Percentiles rank a stretch among this genome's conserved stretches.
These are phyloP conservation scores for Caenorhabditis angaria DNA, from an alignment of 2,888 invertebrate genomes.

Conservation along the genomic window DNA sequence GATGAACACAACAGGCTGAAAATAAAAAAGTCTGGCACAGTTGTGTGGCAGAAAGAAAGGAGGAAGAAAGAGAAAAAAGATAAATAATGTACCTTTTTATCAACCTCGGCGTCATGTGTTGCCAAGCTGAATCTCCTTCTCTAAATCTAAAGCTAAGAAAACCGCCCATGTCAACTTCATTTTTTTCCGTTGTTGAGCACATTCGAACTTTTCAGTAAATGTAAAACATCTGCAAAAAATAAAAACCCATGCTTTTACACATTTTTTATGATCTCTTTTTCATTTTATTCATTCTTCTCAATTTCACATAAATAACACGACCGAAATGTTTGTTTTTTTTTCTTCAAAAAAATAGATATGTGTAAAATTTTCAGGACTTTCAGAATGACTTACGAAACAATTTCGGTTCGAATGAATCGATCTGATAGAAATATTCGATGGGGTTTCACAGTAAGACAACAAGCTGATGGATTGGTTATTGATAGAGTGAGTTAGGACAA, in stretches of 20 bases:
- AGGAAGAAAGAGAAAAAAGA: not conserved
- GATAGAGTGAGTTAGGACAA: slow-evolving; percentile 35
- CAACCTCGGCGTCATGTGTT: slow-evolving; percentile 4
- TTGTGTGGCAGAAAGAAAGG: not conserved
- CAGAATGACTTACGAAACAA: slow-evolving; percentile 64
- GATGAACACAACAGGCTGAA: not conserved
- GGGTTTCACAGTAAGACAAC: slow-evolving; percentile 59
- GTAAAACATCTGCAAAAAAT: not conserved
- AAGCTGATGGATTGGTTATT: slow-evolving; percentile 49
- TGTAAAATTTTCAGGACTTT: slow-evolving; percentile 20
- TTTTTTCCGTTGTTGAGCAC: too few relatives aligned
- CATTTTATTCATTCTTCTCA: slow-evolving; percentile 12
- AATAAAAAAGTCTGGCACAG: not conserved
- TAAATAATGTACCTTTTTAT: not conserved
- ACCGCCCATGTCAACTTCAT: not conserved
- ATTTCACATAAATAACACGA: slow-evolving; percentile 13
- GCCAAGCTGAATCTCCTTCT: not conserved
- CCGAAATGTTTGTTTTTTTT: slow-evolving; percentile 5
- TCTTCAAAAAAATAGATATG: not conserved
- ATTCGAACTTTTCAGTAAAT: slow-evolving; percentile 1
- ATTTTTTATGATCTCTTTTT: slow-evolving; percentile 16
- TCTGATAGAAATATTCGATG: slow-evolving; percentile 63
- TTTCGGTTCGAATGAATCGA: slow-evolving; percentile 67
- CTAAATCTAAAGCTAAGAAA: not conserved
- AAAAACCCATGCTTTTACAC: slow-evolving; percentile 6